Evolutionary conservation across 2,797 vertebrate species (phyloP).

Genomic region (Meda fulgida): DNA sequence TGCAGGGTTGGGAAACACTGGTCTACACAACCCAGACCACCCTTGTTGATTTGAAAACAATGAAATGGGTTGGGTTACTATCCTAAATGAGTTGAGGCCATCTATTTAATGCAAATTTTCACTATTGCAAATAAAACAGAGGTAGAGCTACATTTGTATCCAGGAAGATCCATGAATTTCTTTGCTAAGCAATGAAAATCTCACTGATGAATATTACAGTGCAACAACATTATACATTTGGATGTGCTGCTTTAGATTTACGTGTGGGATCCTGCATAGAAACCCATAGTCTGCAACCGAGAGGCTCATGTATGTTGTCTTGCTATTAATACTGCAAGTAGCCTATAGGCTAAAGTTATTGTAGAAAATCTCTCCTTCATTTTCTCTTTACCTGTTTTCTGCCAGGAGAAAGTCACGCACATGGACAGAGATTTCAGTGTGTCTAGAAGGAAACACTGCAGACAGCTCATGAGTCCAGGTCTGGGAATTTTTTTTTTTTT

Average conservation of each 20-base stretch:
- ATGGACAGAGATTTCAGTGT: background rate
- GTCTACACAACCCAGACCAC: background rate
- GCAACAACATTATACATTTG: background rate
- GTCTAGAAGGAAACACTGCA: slow-evolving; percentile 28
- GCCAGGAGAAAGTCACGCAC: background rate
- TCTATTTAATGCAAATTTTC: background rate
- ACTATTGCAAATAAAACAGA: background rate
- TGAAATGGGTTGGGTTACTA: background rate
- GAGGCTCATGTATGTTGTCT: background rate
- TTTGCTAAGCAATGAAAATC: background rate
- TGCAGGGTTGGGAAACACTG: too few relatives aligned
- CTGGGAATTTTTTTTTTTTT: background rate
- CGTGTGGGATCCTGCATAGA: background rate
- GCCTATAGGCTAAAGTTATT: background rate
- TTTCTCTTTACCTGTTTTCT: background rate
- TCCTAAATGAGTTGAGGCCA: background rate
- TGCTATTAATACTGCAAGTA: background rate
- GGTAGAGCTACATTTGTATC: background rate
- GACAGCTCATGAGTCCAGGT: slow-evolving; percentile 2
- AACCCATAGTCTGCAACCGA: background rate
- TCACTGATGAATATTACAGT: background rate
- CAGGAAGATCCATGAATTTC: background rate
- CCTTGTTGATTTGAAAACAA: background rate
- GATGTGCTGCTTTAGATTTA: background rate
- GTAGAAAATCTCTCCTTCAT: background rate